phyloP scores from a whole-genome alignment of 1,140 invertebrate species.

The Mactra quadrangularis region DNA sequence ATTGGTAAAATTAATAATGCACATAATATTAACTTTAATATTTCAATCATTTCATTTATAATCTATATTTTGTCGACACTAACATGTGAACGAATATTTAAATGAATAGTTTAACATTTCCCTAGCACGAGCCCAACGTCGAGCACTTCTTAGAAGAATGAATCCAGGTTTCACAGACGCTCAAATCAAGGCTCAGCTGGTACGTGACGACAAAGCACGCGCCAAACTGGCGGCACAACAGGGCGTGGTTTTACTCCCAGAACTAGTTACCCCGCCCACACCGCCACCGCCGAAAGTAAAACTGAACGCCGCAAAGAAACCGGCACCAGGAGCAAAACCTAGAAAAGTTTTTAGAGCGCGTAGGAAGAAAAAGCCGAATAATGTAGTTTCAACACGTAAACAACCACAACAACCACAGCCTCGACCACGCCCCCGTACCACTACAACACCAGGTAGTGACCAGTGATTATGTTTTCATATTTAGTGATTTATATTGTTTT shows the following conservation, averaged over 20 bases:
- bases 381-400: too few species aligned
- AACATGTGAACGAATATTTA: too few species aligned
- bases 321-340: background rate
- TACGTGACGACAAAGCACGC: slow-evolving; percentile 15
- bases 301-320: background rate
- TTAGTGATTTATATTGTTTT: too few species aligned
- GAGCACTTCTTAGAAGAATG: slow-evolving; percentile 15
- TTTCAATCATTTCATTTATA: too few species aligned
- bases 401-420: too few species aligned
- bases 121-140: slow-evolving; percentile 16
- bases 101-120: background rate
- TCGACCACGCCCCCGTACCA: background rate
- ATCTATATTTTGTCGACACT: too few species aligned
- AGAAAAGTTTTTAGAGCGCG: too few species aligned
- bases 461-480: too few species aligned
- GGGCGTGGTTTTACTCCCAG: slow-evolving; percentile 12
- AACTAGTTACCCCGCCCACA: background rate
- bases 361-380: too few species aligned
- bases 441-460: slow-evolving; percentile 10
- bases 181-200: slow-evolving; percentile 15
- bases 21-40: too few species aligned
- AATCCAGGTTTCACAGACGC: slow-evolving; percentile 10
- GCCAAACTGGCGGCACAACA: slow-evolving; percentile 14
- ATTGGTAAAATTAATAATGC: too few species aligned
- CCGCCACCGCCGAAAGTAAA: background rate